A percentile compares a stretch with the other conserved stretches of the same genome.
Conservation (phyloP, 1,140 invertebrate species). For the Gyrodactylus bullatarudis region DNA sequence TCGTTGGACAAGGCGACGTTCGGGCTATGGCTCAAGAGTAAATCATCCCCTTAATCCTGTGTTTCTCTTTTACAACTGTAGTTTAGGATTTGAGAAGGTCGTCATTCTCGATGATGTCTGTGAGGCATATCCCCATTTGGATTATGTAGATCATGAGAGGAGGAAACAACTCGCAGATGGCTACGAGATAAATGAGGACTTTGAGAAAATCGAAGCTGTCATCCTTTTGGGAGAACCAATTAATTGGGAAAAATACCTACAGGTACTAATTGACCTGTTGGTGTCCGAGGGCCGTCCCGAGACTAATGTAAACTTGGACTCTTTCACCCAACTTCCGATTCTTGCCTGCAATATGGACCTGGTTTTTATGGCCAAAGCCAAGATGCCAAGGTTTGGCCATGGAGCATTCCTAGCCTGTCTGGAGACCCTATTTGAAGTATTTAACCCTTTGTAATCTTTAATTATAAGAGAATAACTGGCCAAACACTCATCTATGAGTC, state of each 20-base stretch:
- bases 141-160: constrained; percentile 32
- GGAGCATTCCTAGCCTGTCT: constrained; percentile 31
- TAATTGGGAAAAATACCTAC: constrained; percentile 26
- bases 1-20: constrained; percentile 20
- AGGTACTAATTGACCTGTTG: constrained; percentile 21
- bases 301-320: constrained; percentile 14
- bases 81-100: constrained; percentile 31
- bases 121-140: constrained; percentile 29
- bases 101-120: constrained; percentile 29
- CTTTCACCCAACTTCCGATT: constrained; percentile 25
- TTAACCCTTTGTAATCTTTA: background rate
- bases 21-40: constrained; percentile 28
- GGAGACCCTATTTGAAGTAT: constrained; percentile 26
- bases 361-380: constrained; percentile 32
- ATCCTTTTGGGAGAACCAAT: constrained; percentile 30
- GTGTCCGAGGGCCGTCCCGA: constrained; percentile 16
- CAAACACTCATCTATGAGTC: constrained; percentile 28
- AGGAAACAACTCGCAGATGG: constrained; percentile 15
- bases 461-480: constrained; percentile 26
- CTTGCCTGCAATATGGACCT: constrained; percentile 35
- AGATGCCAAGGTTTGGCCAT: constrained; percentile 30
- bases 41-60: background rate
- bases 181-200: background rate
- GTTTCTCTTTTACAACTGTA: constrained; percentile 10
- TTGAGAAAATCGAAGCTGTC: constrained; percentile 18